A percentile compares a stretch with the other conserved stretches of the same genome.
Conservation (phyloP, 2,888 invertebrate species). For the Pandemis corylana region DNA sequence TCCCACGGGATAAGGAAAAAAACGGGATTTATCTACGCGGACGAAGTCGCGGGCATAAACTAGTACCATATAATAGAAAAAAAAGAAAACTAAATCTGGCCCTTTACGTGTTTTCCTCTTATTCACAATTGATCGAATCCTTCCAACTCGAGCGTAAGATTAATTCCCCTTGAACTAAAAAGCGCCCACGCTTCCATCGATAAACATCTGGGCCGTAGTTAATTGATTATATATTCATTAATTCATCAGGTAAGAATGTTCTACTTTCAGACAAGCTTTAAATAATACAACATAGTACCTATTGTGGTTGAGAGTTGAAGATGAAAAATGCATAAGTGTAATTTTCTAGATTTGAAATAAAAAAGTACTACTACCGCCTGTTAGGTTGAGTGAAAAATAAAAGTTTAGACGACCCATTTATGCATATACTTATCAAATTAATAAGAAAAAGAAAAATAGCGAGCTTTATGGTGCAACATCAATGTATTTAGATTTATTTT, state of each 20-base stretch:
- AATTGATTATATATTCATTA: background rate
- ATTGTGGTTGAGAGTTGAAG: background rate
- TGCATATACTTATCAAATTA: too few species aligned
- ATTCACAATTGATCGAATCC: background rate
- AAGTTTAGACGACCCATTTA: too few species aligned
- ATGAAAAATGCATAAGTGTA: background rate
- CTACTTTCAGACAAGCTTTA: background rate
- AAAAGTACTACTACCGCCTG: background rate
- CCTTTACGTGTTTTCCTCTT: background rate
- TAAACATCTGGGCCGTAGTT: background rate
- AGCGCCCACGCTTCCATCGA: background rate
- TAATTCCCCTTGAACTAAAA: background rate
- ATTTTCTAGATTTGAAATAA: background rate
- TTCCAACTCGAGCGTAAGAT: background rate
- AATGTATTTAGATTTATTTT: too few species aligned
- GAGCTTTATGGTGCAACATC: too few species aligned
- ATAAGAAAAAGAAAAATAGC: too few species aligned
- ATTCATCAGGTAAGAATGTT: background rate
- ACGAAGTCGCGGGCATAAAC: too few species aligned
- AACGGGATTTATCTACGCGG: too few species aligned
- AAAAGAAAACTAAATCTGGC: background rate
- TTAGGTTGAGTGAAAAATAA: too few species aligned
- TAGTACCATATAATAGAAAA: background rate
- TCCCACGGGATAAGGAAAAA: too few species aligned
- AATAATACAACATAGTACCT: background rate